These are phyloP conservation scores for Parnassius smintheus DNA, from an alignment of 2,888 invertebrate species.

Conservation along the genomic window DNA sequence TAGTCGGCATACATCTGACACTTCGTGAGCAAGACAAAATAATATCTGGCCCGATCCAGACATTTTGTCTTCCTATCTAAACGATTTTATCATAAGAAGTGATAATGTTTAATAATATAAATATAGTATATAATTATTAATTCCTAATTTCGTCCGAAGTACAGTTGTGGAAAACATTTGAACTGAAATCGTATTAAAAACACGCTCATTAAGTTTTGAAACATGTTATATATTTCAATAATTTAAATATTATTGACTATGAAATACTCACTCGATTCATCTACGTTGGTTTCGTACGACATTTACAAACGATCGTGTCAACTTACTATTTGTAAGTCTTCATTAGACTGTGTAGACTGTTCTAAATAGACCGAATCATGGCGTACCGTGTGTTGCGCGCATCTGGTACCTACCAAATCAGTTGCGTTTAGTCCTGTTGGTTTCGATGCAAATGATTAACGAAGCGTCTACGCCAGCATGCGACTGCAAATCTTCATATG, in stretches of 20 bases:
- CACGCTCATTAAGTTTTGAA: too few species aligned
- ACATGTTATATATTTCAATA: conserved; percentile 5
- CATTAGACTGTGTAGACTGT: conserved; percentile 24
- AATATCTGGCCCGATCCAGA: too few species aligned
- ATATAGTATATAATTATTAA: too few species aligned
- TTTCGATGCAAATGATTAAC: conserved; percentile 40
- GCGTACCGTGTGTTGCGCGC: conserved; percentile 33
- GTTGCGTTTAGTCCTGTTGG: conserved; percentile 42
- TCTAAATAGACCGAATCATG: conserved; percentile 24
- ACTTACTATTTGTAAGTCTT: conserved; percentile 26
- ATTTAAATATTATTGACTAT: conserved; percentile 23
- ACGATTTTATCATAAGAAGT: too few species aligned
- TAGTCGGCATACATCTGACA: too few species aligned
- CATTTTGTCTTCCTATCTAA: too few species aligned
- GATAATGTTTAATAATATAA: too few species aligned
- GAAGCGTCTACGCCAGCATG: conserved; percentile 38
- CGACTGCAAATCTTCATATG: neutral
- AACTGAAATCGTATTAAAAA: too few species aligned
- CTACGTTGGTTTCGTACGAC: conserved; percentile 17
- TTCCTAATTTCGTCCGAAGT: too few species aligned
- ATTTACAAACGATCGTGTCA: conserved; percentile 27
- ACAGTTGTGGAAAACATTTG: too few species aligned
- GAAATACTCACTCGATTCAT: conserved; percentile 18
- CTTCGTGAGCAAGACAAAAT: too few species aligned
- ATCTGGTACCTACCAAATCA: conserved; percentile 47